A percentile compares a stretch with the other conserved stretches of the same genome.
These are phyloP conservation scores for Phallusia fumigata DNA, from an alignment of 23 tunicate genomes.

Conservation along the genomic window DNA sequence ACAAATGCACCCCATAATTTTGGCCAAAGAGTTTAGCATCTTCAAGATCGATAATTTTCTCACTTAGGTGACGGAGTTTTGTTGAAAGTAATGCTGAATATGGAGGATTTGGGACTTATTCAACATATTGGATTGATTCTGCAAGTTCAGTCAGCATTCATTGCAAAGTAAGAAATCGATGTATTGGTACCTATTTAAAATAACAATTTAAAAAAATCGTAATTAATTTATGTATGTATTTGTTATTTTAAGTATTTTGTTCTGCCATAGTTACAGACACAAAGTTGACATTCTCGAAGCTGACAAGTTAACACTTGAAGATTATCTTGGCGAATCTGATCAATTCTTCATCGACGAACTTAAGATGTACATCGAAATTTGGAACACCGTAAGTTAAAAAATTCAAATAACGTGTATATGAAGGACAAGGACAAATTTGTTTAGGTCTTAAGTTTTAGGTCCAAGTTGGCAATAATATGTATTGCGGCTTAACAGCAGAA, in stretches of 20 bases:
- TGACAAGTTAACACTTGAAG: constrained; percentile 40
- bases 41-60: too few species aligned
- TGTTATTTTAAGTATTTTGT: not conserved
- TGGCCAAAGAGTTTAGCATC: too few species aligned
- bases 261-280: constrained; percentile 41
- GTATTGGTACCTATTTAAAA: too few species aligned
- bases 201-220: too few species aligned
- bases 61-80: constrained; percentile 47
- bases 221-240: too few species aligned
- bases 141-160: constrained; percentile 28
- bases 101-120: constrained; percentile 35
- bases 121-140: constrained; percentile 32
- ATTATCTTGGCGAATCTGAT: constrained; percentile 46
- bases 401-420: too few species aligned
- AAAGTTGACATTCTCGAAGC: constrained; percentile 57
- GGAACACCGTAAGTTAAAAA: constrained; percentile 62
- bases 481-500: too few species aligned
- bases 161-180: constrained; percentile 22
- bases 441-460: too few species aligned
- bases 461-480: too few species aligned
- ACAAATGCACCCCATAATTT: too few species aligned
- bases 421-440: too few species aligned
- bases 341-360: constrained; percentile 33
- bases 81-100: constrained; percentile 32
- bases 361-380: constrained; percentile 46